Evolutionary conservation across 2,888 invertebrate species (phyloP).

Genomic region (Teleogryllus oceanicus): DNA sequence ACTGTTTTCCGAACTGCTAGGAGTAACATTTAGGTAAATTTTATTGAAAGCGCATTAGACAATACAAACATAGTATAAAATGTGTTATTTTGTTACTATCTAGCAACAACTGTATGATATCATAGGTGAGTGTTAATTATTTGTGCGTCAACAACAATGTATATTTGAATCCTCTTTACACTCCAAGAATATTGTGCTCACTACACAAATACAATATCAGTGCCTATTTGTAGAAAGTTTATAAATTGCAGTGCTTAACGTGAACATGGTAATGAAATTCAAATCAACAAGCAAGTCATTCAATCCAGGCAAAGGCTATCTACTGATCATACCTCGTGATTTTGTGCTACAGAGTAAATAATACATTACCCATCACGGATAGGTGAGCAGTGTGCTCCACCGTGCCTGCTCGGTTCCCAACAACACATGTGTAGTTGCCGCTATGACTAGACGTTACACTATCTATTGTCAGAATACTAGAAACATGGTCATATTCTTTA

Average conservation of each 20-base stretch:
- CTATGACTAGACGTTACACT: constrained; percentile 50
- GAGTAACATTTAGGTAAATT: no score
- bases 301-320: background rate
- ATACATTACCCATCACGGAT: constrained; percentile 52
- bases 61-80: no score
- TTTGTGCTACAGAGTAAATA: background rate
- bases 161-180: no score
- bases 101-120: no score
- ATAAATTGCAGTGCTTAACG: background rate
- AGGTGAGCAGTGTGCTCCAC: constrained; percentile 54
- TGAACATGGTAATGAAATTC: background rate
- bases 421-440: constrained; percentile 49
- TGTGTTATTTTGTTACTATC: no score
- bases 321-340: background rate
- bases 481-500: constrained; percentile 55
- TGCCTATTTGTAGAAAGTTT: background rate
- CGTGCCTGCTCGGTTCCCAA: constrained; percentile 40
- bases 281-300: background rate
- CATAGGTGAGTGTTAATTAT: no score
- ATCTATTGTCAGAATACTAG: constrained; percentile 50
- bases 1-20: no score
- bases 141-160: no score
- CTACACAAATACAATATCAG: background rate
- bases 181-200: no score
- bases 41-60: no score